Base-by-base conservation (phyloP, 2,113 vertebrate species). In the Varanus salvator region DNA sequence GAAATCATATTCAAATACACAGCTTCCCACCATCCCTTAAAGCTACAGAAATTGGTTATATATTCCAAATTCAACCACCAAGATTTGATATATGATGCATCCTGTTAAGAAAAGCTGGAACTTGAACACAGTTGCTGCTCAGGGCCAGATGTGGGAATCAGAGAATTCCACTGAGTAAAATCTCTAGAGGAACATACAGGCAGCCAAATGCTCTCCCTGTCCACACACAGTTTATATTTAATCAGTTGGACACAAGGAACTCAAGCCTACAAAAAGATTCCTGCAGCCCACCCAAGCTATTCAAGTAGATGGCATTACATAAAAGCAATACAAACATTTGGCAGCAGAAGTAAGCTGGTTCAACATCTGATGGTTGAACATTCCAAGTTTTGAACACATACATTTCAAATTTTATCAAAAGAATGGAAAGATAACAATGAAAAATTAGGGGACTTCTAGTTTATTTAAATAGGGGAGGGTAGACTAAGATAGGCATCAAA, bases 281-380 rank as follows among this genome's bases (percentile, higher is more conserved):
- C 66, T 23, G 38, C 38, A 11, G n/a, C 68, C 25, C 19, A 64
- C 15, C 34, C 38, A 31, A 34, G 44, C 7, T 17, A 66, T 11
- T 87, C 57, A 87, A 68, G 80, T 21, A 25, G 11, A 27, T 52
- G 44, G 34, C 31, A n/a, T 2, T 78, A 23, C 38, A 44, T 44
- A 44, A 44, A 44, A 44, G 38, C 2, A 7, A 80, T 66, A 48
- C 2, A 77, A 66, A 31, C 7, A 38, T 48, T 2, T 34, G 31
- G 15, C 21, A 1, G 19, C 12, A n/a, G 6, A 3, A 29, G 1
- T 9, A 12, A 1, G 29, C 38, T 44, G 48, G 19, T 1, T 21
- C 7, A 34, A 34, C 23, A 71, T 27, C 44, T 48, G 21, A 31
- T 29, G 17, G 14, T 52, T 64, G 57, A 34, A 64, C 34, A 64